Conservation (phyloP, 2,113 vertebrate species). For the Pungitius pungitius region DNA sequence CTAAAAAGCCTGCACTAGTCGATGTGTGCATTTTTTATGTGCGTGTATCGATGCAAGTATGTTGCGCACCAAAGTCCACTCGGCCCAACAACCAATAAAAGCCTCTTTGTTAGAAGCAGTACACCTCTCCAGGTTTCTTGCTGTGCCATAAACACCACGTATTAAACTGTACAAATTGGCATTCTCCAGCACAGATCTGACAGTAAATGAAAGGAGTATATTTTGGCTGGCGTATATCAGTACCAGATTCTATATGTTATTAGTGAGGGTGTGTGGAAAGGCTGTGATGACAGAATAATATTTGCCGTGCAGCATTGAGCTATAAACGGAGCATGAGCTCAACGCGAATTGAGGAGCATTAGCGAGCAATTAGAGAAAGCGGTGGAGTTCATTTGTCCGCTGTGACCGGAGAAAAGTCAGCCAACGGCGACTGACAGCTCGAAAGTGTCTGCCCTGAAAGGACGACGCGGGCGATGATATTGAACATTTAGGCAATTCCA, state of each 20-base stretch:
- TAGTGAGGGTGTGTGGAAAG: slow-evolving; percentile 54
- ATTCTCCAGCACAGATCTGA: slow-evolving; percentile 53
- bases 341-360: slow-evolving; percentile 28
- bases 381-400: slow-evolving; percentile 33
- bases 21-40: slow-evolving; percentile 19
- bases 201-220: slow-evolving; percentile 52
- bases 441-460: slow-evolving; percentile 1
- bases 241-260: slow-evolving; percentile 61
- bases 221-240: slow-evolving; percentile 60
- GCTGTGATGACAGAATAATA: slow-evolving; percentile 61
- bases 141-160: slow-evolving; percentile 64
- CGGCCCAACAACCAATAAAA: slow-evolving; percentile 55
- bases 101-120: slow-evolving; percentile 59
- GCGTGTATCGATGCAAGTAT: slow-evolving; percentile 15
- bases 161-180: slow-evolving; percentile 61
- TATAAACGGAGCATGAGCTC: slow-evolving; percentile 56
- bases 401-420: slow-evolving; percentile 29
- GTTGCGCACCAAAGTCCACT: slow-evolving; percentile 29
- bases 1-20: background rate
- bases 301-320: slow-evolving; percentile 31
- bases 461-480: background rate
- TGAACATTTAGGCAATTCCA: background rate
- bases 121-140: slow-evolving; percentile 24
- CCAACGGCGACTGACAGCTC: slow-evolving; percentile 36
- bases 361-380: slow-evolving; percentile 29